Conservation (phyloP, 1,140 invertebrate species). For the Pseudomyrmex cubaensis region DNA sequence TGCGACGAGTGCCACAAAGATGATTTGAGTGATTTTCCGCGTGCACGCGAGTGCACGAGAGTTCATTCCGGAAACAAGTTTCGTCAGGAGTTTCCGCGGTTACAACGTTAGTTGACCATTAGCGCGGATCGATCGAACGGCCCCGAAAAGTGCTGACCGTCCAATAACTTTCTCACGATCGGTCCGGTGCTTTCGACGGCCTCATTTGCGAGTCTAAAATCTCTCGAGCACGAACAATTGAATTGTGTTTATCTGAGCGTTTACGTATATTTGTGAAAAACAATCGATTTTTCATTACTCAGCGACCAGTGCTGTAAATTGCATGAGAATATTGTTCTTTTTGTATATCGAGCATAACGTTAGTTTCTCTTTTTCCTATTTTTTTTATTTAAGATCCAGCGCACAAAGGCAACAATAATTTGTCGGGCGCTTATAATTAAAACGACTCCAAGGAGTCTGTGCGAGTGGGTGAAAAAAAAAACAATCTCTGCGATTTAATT, state of each 20-base stretch:
- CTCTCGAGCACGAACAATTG: background rate
- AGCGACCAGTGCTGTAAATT: background rate
- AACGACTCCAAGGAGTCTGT: no score
- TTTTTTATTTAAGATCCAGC: no score
- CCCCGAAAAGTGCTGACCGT: conserved; percentile 50
- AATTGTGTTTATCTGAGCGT: conserved; percentile 6
- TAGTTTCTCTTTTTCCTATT: no score
- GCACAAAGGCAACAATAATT: no score
- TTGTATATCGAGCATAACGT: background rate
- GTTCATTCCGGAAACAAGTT: conserved; percentile 57
- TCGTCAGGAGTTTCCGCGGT: conserved; percentile 1
- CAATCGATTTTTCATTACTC: background rate
- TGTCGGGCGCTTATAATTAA: no score
- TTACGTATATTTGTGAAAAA: background rate
- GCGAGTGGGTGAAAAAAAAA: no score
- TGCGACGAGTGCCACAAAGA: background rate
- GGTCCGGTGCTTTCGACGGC: background rate
- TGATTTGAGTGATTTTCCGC: background rate
- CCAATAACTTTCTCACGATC: conserved; percentile 57
- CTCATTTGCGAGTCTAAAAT: conserved; percentile 63
- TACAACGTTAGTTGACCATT: conserved; percentile 29
- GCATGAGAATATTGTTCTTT: background rate
- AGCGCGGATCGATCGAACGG: conserved; percentile 49
- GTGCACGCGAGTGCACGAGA: background rate
- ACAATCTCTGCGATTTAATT: background rate